These are phyloP conservation scores for Pseudonaja textilis DNA, from an alignment of 2,113 vertebrate genomes.

Conservation along the genomic window DNA sequence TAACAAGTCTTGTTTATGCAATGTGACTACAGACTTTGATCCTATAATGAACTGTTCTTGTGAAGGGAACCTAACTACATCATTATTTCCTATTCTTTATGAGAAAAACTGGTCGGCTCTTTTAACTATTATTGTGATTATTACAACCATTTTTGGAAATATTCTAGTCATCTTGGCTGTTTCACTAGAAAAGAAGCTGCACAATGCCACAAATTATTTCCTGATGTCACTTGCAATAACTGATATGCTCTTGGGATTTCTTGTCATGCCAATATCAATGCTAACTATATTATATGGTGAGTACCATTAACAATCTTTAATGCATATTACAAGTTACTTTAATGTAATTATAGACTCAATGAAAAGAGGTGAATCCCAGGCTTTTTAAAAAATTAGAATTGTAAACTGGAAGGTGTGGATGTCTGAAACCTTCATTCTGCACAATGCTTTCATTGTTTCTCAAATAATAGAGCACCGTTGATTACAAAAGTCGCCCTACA, in stretches of 20 bases:
- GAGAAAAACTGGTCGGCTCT: constrained; percentile 92
- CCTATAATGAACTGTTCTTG: constrained; percentile 71
- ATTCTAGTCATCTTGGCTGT: constrained; percentile 96
- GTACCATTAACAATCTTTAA: constrained; percentile 48
- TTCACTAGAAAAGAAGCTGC: constrained; percentile 93
- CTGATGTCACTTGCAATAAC: constrained; percentile 96
- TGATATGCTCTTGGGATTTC: constrained; percentile 92
- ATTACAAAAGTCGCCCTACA: background rate
- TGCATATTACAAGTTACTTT: background rate
- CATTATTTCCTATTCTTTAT: constrained; percentile 50
- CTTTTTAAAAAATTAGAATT: background rate
- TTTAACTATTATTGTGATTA: constrained; percentile 81
- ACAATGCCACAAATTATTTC: constrained; percentile 97
- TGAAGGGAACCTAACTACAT: constrained; percentile 60
- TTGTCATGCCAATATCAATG: constrained; percentile 97
- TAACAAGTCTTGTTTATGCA: constrained; percentile 70
- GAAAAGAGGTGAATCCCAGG: background rate
- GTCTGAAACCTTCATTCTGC: background rate
- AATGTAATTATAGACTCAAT: background rate
- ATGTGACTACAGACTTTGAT: constrained; percentile 70
- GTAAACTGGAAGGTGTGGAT: background rate
- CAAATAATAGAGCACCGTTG: background rate
- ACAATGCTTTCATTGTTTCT: background rate
- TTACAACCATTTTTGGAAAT: constrained; percentile 91
- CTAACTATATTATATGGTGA: constrained; percentile 94